Evolutionary conservation across 2,113 vertebrate species (phyloP), one percentile per base, ranked within the genome.

Genomic region (Proterorhinus semilunaris): DNA sequence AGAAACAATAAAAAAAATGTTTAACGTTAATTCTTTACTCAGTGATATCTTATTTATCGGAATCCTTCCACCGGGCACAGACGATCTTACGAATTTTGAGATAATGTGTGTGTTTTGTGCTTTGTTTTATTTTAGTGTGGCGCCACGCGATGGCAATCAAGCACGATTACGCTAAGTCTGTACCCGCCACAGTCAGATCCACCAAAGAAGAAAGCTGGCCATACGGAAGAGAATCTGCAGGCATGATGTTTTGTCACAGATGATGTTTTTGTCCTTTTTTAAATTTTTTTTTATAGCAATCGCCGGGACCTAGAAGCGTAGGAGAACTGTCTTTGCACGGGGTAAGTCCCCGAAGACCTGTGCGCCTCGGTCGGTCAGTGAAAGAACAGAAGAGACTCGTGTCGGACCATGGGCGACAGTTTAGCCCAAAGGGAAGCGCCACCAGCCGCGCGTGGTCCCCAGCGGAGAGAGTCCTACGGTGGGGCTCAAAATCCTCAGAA

Each of bases 401-500:
- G 7, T 1, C 58, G 8, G 6, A 46, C 49, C 0, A 90, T 88
- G 86, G 82, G 82, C n/a, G 83, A 73, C 51, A 46, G 2, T 59
- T 11, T 6, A 16, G 3, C 7, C 8, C 73, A 75, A 43, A 73
- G 79, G 51, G 76, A 62, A 48, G 57, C 64, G 1, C 57, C 63
- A 7, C 85, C 27, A 36, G 27, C 1, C 27, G 27, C 27, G 2
- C 27, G 27, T 36, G 27, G 75, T 6, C 52, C 72, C 65, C 53
- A 69, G 67, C 66, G 85, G 72, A 74, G 71, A 61, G 2, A 17
- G 46, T 78, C 78, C 10, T 61, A 9, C 58, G 36, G 58, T 12
- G 42, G 58, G 12, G 36, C 6, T 43, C 36, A 42, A 4, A 43
- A 42, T 27, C 57, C 36, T 2, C 58, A 45, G 13, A n/a, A 15